Evolutionary conservation across 2,113 vertebrate species (phyloP).

Genomic region (Seriola dumerili): DNA sequence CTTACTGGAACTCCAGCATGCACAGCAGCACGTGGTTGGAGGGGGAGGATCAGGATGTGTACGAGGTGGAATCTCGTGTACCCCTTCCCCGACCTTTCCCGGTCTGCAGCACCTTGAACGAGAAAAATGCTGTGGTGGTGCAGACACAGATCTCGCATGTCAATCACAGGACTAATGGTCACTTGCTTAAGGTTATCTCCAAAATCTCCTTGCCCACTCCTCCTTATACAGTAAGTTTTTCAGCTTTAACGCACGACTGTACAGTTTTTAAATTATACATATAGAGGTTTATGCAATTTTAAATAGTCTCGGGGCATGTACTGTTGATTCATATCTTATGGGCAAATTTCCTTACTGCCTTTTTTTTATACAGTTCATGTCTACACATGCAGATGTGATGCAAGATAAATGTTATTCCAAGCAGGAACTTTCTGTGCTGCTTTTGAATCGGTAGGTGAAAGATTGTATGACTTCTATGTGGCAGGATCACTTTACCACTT

Average conservation of each 20-base stretch:
- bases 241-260: neutral
- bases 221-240: conserved; percentile 95
- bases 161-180: conserved; percentile 88
- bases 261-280: conserved; percentile 21
- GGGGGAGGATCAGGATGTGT: conserved; percentile 89
- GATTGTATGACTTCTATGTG: conserved; percentile 39
- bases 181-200: conserved; percentile 94
- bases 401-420: conserved; percentile 21
- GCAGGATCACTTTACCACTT: conserved; percentile 51
- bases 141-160: conserved; percentile 94
- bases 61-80: conserved; percentile 94
- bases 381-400: conserved; percentile 36
- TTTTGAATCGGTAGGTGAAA: conserved; percentile 24
- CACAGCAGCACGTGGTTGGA: conserved; percentile 87
- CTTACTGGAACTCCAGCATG: conserved; percentile 86
- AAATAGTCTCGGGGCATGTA: conserved; percentile 1
- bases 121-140: conserved; percentile 92
- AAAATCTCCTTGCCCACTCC: conserved; percentile 96
- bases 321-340: conserved; percentile 55
- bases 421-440: neutral
- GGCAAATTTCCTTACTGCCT: neutral
- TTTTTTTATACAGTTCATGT: conserved; percentile 29
- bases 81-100: conserved; percentile 94
- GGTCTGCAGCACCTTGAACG: conserved; percentile 85
- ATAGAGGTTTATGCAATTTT: conserved; percentile 10